These are phyloP conservation scores for Mongoloraphidia duomilia DNA, from an alignment of 2,888 invertebrate genomes.

Conservation along the genomic window DNA sequence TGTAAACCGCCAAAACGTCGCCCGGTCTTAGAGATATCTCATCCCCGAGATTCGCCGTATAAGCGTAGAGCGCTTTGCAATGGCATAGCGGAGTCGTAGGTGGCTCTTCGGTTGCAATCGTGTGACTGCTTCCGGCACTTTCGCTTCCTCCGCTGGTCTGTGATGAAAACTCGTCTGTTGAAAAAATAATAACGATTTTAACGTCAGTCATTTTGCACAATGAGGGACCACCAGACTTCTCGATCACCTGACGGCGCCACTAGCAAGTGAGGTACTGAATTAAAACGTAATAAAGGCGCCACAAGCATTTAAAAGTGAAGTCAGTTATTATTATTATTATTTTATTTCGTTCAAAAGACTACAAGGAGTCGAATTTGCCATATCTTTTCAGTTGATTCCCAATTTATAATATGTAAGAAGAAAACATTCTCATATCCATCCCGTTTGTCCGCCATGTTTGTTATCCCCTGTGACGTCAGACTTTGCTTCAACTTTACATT, in stretches of 20 bases:
- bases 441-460: too few relatives aligned
- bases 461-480: too few relatives aligned
- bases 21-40: conserved; percentile 59
- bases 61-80: conserved; percentile 77
- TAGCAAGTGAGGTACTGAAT: not conserved
- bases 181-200: conserved; percentile 8
- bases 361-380: too few relatives aligned
- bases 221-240: not conserved
- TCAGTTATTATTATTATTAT: too few relatives aligned
- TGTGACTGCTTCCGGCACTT: conserved; percentile 17
- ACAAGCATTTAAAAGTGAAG: too few relatives aligned
- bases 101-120: conserved; percentile 32
- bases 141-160: conserved; percentile 44
- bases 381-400: too few relatives aligned
- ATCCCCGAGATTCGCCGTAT: conserved; percentile 75
- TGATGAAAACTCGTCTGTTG: conserved; percentile 66
- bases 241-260: too few relatives aligned
- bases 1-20: conserved; percentile 75
- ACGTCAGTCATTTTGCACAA: not conserved
- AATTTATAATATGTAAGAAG: too few relatives aligned
- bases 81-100: conserved; percentile 44
- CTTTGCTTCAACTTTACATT: too few relatives aligned
- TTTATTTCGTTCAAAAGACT: too few relatives aligned
- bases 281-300: conserved; percentile 1
- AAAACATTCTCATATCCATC: too few relatives aligned